These are phyloP conservation scores for Porphyrio hochstetteri DNA, from an alignment of 2,113 vertebrate genomes.

Conservation along the genomic window DNA sequence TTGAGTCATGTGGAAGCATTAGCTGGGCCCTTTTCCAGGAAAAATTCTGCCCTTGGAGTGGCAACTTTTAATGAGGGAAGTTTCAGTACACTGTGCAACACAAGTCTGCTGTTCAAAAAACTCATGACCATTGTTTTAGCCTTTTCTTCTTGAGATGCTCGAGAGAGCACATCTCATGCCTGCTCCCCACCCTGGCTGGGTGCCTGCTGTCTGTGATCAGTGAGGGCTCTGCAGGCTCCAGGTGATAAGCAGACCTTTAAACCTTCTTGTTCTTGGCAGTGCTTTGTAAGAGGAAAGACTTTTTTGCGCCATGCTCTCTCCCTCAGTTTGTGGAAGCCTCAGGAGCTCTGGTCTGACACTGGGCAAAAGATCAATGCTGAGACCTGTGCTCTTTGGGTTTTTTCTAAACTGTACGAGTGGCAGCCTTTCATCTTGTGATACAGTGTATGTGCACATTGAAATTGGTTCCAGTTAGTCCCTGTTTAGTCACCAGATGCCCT, in stretches of 20 bases:
- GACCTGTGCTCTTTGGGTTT: background rate
- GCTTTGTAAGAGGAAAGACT: background rate
- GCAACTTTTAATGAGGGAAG: background rate
- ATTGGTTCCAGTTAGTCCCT: background rate
- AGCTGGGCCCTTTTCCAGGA: background rate
- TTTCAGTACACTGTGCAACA: background rate
- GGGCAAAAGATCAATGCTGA: background rate
- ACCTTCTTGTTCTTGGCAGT: background rate
- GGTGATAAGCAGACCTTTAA: background rate
- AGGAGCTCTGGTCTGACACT: background rate
- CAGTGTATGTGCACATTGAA: background rate
- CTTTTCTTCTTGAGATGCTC: background rate
- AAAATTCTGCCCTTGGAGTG: background rate
- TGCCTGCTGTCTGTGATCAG: rapidly evolving
- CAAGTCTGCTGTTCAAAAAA: background rate
- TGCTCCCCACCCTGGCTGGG: background rate
- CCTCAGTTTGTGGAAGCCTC: background rate
- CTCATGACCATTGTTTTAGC: background rate
- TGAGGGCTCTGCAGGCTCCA: background rate
- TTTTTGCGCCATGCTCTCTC: background rate
- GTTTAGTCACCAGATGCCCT: background rate
- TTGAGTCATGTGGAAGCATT: background rate
- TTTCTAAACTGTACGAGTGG: background rate
- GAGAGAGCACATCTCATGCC: background rate
- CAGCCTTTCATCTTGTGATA: background rate